Percentiles rank a stretch among this genome's conserved stretches.
Conservation (phyloP, 2,888 invertebrate genomes). For the Drosophila suboccidentalis region DNA sequence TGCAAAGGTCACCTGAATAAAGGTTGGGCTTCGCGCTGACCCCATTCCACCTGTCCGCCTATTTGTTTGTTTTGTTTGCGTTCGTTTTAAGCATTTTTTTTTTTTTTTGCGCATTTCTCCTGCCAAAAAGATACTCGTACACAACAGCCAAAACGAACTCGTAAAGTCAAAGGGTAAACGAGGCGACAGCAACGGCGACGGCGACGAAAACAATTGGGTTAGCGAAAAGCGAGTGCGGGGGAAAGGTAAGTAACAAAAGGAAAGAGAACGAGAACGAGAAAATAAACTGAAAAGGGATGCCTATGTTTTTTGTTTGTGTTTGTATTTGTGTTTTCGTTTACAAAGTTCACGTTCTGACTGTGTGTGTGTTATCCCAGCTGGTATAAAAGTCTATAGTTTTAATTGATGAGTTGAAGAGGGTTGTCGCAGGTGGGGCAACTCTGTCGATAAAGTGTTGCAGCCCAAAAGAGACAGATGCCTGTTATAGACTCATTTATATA, state of each 20-base stretch:
- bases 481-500: not conserved
- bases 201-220: constrained; percentile 63
- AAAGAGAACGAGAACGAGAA: not conserved
- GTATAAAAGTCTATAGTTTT: constrained; percentile 51
- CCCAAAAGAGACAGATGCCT: constrained; percentile 7
- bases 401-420: constrained; percentile 79
- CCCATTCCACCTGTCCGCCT: constrained; percentile 4
- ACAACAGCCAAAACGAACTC: constrained; percentile 59
- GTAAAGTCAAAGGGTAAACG: constrained; percentile 77
- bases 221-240: constrained; percentile 15
- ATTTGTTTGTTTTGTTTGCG: constrained; percentile 68
- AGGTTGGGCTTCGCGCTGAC: constrained; percentile 54
- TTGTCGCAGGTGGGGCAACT: constrained; percentile 38
- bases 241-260: not conserved
- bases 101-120: constrained; percentile 47
- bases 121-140: constrained; percentile 56
- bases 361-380: constrained; percentile 46
- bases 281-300: not conserved
- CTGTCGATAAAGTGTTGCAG: constrained; percentile 51
- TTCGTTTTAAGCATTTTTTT: constrained; percentile 74
- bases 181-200: constrained; percentile 25
- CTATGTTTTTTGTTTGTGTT: constrained; percentile 45
- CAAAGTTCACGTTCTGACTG: constrained; percentile 35
- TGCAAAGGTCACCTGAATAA: constrained; percentile 61
- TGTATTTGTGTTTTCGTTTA: constrained; percentile 56